phyloP scores from a whole-genome alignment of 92 coral and sea anemone genomes.

The Epizoanthus rinbou region DNA sequence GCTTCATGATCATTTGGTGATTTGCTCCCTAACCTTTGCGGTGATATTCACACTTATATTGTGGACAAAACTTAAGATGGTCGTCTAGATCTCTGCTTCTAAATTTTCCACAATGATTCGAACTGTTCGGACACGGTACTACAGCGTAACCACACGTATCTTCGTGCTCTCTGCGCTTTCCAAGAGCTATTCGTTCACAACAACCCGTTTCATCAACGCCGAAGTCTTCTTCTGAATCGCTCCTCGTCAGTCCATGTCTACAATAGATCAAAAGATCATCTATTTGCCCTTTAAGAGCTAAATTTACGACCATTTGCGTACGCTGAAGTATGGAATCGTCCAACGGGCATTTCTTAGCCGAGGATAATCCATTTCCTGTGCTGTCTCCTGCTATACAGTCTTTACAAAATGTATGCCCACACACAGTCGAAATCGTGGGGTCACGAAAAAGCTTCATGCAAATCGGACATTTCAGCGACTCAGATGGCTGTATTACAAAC shows the following conservation, averaged over 20 bases:
- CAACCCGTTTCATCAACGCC: constrained; percentile 88
- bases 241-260: constrained; percentile 89
- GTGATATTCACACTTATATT: constrained; percentile 82
- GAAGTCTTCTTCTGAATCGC: constrained; percentile 94
- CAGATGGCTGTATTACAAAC: constrained; percentile 85
- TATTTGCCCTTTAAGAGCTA: constrained; percentile 91
- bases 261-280: constrained; percentile 92
- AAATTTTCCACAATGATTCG: constrained; percentile 98
- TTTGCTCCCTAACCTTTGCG: constrained; percentile 71
- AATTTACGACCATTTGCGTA: constrained; percentile 78
- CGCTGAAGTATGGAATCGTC: constrained; percentile 79
- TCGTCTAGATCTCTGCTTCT: constrained; percentile 80
- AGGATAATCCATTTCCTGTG: constrained; percentile 51
- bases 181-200: constrained; percentile 78
- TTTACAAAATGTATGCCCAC: constrained; percentile 98
- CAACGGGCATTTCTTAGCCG: constrained; percentile 80
- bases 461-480: constrained; percentile 83
- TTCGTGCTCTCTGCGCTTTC: constrained; percentile 83
- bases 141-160: constrained; percentile 81
- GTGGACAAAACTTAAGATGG: constrained; percentile 81
- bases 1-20: neutral
- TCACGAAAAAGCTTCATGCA: constrained; percentile 84
- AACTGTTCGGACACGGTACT: constrained; percentile 95
- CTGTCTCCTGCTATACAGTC: constrained; percentile 69
- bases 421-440: constrained; percentile 93